A percentile compares a stretch with the other conserved stretches of the same genome.
phyloP scores from a whole-genome alignment of 2,113 vertebrate species.

The Grammomys dolichurus region DNA sequence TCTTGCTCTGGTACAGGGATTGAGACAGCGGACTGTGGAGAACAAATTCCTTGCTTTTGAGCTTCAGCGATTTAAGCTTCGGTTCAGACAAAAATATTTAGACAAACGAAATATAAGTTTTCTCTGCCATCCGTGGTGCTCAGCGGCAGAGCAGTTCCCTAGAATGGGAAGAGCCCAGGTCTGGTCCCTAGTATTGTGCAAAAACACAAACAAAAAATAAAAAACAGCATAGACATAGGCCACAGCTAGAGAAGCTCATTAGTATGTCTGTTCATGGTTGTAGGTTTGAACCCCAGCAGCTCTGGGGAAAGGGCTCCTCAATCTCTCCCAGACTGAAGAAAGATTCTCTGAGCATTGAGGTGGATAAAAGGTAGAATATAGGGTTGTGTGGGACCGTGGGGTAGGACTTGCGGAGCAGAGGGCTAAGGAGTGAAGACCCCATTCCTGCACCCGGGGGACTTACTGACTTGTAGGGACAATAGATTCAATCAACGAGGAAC shows the following conservation, averaged over 20 bases:
- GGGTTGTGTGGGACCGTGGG: not conserved
- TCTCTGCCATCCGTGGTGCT: not conserved
- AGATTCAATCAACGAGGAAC: conserved; percentile 3
- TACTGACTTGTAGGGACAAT: not conserved
- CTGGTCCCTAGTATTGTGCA: not conserved
- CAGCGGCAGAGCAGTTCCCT: not conserved
- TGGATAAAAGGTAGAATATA: not conserved
- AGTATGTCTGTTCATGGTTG: not conserved
- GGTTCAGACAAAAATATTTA: conserved; percentile 49
- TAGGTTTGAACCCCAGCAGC: not conserved
- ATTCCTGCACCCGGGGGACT: not conserved
- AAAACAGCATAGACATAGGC: not conserved
- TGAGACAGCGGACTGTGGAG: not conserved
- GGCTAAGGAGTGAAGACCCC: not conserved
- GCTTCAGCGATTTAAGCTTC: conserved; percentile 32
- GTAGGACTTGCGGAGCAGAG: not conserved
- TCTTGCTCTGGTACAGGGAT: not conserved
- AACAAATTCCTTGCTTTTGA: conserved; percentile 49
- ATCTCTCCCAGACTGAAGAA: not conserved
- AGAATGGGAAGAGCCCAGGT: not conserved
- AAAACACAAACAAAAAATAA: not conserved
- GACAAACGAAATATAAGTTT: conserved; percentile 42
- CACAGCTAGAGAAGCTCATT: not conserved
- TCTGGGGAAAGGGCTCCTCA: conserved; percentile 12
- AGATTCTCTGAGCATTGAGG: not conserved